Conservation (phyloP, 1,140 invertebrate species). For the Hycleus phaleratus region DNA sequence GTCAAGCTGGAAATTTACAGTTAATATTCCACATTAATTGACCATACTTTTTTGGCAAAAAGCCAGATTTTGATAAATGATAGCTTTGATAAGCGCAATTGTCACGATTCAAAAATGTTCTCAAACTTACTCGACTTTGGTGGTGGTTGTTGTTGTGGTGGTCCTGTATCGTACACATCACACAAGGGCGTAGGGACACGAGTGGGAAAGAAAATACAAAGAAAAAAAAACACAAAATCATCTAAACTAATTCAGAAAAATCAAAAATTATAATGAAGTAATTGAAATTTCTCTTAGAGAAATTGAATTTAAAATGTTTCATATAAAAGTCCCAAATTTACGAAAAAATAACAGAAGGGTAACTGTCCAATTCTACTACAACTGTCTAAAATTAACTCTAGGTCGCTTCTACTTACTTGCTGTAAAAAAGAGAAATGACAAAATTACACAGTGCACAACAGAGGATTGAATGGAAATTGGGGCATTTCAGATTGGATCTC, state of each 20-base stretch:
- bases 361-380: neutral
- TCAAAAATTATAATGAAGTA: slow-evolving; percentile 16
- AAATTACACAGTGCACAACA: neutral
- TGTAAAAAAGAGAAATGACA: slow-evolving; percentile 25
- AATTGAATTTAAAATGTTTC: neutral
- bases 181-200: slow-evolving; percentile 30
- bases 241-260: slow-evolving; percentile 11
- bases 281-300: neutral
- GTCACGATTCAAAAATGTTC: neutral
- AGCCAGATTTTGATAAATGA: neutral
- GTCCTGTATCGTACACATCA: slow-evolving; percentile 32
- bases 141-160: slow-evolving; percentile 34
- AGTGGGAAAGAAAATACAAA: slow-evolving; percentile 39
- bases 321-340: neutral
- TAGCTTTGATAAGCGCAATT: neutral
- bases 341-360: neutral
- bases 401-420: slow-evolving; percentile 27
- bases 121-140: slow-evolving; percentile 41
- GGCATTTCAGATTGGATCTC: neutral
- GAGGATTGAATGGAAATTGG: neutral
- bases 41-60: neutral
- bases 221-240: slow-evolving; percentile 39
- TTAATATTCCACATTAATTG: neutral
- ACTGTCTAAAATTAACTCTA: neutral
- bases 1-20: neutral